Evolutionary conservation across 2,888 invertebrate species (phyloP).

Genomic region (Macaria liturata): DNA sequence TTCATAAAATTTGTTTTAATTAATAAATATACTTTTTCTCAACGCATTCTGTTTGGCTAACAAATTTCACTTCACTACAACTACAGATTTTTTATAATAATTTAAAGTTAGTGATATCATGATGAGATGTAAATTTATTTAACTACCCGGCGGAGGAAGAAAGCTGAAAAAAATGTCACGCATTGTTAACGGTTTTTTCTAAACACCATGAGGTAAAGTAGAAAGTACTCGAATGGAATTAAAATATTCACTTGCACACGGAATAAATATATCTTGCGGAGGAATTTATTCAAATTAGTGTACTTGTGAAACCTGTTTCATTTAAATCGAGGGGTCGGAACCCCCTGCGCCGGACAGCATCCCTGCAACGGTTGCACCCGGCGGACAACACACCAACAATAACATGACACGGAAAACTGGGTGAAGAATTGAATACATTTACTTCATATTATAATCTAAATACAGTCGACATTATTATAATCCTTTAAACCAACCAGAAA

Average conservation of each 20-base stretch:
- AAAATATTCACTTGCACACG: conserved; percentile 42
- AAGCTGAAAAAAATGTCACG: conserved; percentile 33
- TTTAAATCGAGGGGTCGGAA: conserved; percentile 42
- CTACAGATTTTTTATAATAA: conserved; percentile 12
- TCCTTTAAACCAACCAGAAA: no score
- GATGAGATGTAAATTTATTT: conserved; percentile 36
- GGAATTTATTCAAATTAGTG: conserved; percentile 74
- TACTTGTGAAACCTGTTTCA: conserved; percentile 70
- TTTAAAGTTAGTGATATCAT: conserved; percentile 10
- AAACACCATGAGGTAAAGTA: conserved; percentile 36
- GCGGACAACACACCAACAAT: conserved; percentile 11
- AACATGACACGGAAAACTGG: neutral
- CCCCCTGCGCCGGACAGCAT: conserved; percentile 46
- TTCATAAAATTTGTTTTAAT: neutral
- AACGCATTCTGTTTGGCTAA: neutral
- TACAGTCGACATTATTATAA: no score
- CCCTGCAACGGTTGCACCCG: conserved; percentile 36
- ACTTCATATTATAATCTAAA: no score
- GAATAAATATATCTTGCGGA: conserved; percentile 26
- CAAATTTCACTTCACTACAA: conserved; percentile 4
- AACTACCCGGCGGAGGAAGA: conserved; percentile 29
- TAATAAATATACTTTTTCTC: neutral
- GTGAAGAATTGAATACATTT: neutral
- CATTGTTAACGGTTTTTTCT: conserved; percentile 43
- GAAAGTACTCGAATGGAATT: conserved; percentile 37